Evolutionary conservation across 2,797 vertebrate genomes (phyloP).

Genomic region (Alauda arvensis): DNA sequence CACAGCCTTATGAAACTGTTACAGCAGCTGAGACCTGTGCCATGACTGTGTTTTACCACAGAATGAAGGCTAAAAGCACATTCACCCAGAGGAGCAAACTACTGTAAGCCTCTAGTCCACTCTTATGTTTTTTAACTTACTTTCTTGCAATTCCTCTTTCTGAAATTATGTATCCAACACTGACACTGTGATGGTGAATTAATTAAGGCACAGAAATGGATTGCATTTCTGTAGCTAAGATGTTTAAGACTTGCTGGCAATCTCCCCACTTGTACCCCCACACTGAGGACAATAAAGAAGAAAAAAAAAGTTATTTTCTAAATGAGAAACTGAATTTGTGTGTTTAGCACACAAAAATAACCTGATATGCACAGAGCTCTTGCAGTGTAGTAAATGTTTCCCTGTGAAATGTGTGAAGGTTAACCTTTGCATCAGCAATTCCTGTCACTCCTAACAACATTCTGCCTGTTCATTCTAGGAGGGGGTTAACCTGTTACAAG

Average conservation of each 20-base stretch:
- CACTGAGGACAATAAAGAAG: background rate
- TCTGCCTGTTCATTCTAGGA: constrained; percentile 35
- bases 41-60: background rate
- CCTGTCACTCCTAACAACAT: constrained; percentile 5
- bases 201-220: background rate
- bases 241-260: background rate
- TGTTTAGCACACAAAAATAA: constrained; percentile 16
- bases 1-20: background rate
- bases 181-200: background rate
- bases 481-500: constrained; percentile 36
- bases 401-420: constrained; percentile 18
- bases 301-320: background rate
- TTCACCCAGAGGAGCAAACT: background rate
- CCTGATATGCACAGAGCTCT: constrained; percentile 3
- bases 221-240: background rate
- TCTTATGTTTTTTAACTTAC: background rate
- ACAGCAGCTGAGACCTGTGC: background rate
- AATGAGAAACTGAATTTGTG: background rate
- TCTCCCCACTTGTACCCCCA: background rate
- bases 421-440: constrained; percentile 40
- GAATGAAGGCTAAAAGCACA: background rate
- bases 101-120: background rate
- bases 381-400: constrained; percentile 15
- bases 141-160: background rate
- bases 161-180: background rate